phyloP scores from a whole-genome alignment of 2,113 vertebrate genomes.

The Hemibagrus wyckioides region DNA sequence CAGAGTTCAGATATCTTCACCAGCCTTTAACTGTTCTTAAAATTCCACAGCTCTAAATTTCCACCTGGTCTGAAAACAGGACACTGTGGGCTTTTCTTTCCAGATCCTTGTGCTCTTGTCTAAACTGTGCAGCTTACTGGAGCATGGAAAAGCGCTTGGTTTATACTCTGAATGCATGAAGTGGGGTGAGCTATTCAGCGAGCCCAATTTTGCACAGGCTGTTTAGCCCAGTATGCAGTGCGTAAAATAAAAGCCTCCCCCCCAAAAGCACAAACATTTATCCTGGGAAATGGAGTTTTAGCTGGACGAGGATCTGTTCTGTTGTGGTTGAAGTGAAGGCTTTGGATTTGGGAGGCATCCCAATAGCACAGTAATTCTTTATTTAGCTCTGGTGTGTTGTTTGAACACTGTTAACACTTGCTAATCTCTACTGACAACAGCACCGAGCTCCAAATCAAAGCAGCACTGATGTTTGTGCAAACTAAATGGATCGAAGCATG shows the following conservation, averaged over 20 bases:
- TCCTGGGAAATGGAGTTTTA: slow-evolving; percentile 12
- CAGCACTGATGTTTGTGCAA: background rate
- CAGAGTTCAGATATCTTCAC: background rate
- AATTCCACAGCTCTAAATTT: slow-evolving; percentile 5
- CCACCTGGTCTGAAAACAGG: background rate
- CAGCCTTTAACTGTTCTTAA: slow-evolving; percentile 2
- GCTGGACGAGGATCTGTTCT: slow-evolving; percentile 24
- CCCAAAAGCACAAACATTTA: slow-evolving; percentile 33
- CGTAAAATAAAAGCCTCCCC: slow-evolving; percentile 38
- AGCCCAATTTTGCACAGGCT: slow-evolving; percentile 38
- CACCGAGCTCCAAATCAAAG: background rate
- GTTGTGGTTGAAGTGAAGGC: background rate
- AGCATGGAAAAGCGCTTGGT: slow-evolving; percentile 57
- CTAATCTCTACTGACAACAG: slow-evolving; percentile 14
- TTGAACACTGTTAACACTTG: slow-evolving; percentile 6
- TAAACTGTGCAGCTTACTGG: slow-evolving; percentile 54
- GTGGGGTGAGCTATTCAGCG: slow-evolving; percentile 47
- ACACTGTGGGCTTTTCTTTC: slow-evolving; percentile 13
- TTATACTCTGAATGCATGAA: slow-evolving; percentile 57
- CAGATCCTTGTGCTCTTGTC: slow-evolving; percentile 39
- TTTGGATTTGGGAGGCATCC: slow-evolving; percentile 4
- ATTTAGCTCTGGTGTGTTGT: background rate
- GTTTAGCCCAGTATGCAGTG: slow-evolving; percentile 44
- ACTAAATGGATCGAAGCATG: background rate
- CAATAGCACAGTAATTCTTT: slow-evolving; percentile 17